A percentile compares a stretch with the other conserved stretches of the same genome.
Evolutionary conservation across 2,113 vertebrate genomes (phyloP).

Genomic region (Brachyistius frenatus): DNA sequence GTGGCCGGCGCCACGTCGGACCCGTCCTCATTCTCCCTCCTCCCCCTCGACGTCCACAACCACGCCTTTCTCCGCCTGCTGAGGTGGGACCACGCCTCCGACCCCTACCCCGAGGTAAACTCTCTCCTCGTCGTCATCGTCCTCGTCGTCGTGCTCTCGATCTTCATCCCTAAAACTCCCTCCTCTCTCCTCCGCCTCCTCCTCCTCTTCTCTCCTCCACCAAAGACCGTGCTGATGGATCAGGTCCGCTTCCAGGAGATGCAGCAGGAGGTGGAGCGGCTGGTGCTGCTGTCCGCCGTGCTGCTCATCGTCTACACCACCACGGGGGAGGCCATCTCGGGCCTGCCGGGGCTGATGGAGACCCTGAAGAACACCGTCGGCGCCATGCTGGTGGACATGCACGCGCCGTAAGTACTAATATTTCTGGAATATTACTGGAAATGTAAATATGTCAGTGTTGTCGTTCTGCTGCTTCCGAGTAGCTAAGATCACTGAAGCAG

Average conservation of each 20-base stretch:
- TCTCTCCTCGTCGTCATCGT: not conserved
- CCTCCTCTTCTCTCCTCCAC: not conserved
- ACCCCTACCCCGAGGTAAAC: conserved; percentile 94
- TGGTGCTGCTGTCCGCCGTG: conserved; percentile 87
- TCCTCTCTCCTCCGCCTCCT: not conserved
- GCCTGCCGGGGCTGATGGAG: conserved; percentile 88
- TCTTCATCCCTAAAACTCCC: not conserved
- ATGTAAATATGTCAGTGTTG: too few species aligned
- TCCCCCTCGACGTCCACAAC: conserved; percentile 86
- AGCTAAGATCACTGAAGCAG: too few species aligned
- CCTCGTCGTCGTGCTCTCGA: too few species aligned
- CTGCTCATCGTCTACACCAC: conserved; percentile 91
- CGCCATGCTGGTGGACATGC: conserved; percentile 88
- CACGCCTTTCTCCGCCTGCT: conserved; percentile 93
- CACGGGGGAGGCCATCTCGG: conserved; percentile 84
- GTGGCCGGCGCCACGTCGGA: conserved; percentile 45
- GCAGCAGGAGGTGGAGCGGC: conserved; percentile 86
- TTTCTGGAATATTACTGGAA: too few species aligned
- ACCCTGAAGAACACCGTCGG: conserved; percentile 88
- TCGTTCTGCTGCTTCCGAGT: too few species aligned
- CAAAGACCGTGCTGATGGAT: conserved; percentile 94
- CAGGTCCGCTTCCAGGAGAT: conserved; percentile 93
- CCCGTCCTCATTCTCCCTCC: conserved; percentile 59
- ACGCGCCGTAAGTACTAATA: conserved; percentile 86
- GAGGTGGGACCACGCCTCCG: conserved; percentile 89